These are phyloP conservation scores for Hydrophis major DNA, from an alignment of 2,797 vertebrate species.

Conservation along the genomic window DNA sequence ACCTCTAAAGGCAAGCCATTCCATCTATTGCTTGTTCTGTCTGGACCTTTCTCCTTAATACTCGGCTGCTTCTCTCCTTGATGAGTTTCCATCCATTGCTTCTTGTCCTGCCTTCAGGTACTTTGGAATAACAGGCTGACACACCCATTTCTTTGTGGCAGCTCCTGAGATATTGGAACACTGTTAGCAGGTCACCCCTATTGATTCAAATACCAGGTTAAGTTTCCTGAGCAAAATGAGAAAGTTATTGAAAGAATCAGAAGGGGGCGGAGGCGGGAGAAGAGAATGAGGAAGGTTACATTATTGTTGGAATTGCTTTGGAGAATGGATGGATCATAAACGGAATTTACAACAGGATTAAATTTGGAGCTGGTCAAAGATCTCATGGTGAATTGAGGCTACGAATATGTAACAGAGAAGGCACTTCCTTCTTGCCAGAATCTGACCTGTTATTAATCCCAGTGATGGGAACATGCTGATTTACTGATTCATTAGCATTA, in stretches of 20 bases:
- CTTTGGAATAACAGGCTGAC: no score
- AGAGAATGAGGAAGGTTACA: neutral
- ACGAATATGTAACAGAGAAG: neutral
- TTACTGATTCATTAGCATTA: neutral
- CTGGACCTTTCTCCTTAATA: no score
- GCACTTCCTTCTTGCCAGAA: neutral
- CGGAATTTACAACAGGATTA: neutral
- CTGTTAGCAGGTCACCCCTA: no score
- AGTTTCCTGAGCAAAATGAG: neutral
- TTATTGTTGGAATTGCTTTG: neutral
- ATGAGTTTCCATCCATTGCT: no score
- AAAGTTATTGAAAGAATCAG: neutral
- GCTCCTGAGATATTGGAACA: no score
- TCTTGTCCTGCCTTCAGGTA: no score
- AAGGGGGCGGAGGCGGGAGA: neutral
- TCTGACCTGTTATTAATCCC: slow-evolving; percentile 8
- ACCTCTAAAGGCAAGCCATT: no score
- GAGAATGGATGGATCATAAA: neutral
- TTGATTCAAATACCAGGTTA: neutral
- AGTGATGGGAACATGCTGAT: neutral
- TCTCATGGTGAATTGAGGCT: neutral
- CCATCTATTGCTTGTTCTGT: no score
- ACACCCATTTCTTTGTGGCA: no score
- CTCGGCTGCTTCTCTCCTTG: no score
- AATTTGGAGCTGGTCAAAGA: neutral